These are phyloP conservation scores for Cyprinodon diabolis DNA, from an alignment of 2,797 vertebrate species.

Conservation along the genomic window DNA sequence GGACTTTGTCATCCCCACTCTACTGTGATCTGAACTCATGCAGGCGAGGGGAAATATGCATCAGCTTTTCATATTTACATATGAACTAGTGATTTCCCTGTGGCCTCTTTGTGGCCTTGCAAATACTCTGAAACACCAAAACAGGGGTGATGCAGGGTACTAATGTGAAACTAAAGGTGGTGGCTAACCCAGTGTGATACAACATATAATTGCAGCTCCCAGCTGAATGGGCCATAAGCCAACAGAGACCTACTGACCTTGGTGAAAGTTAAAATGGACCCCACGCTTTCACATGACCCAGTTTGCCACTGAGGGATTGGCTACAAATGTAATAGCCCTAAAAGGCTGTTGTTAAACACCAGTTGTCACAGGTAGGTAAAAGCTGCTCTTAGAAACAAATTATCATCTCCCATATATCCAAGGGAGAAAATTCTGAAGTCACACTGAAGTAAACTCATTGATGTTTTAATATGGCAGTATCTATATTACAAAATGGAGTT, in stretches of 20 bases:
- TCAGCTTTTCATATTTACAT: conserved; percentile 74
- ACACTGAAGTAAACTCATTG: conserved; percentile 5
- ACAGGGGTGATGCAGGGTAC: conserved; percentile 59
- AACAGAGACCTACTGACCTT: conserved; percentile 75
- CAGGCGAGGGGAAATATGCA: conserved; percentile 72
- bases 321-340: conserved; percentile 42
- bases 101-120: conserved; percentile 63
- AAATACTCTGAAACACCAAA: conserved; percentile 49
- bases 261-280: conserved; percentile 46
- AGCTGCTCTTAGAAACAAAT: conserved; percentile 15
- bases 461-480: conserved; percentile 24
- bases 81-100: conserved; percentile 69
- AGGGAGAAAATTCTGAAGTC: conserved; percentile 11
- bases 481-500: conserved; percentile 17
- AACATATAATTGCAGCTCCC: conserved; percentile 74
- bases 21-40: conserved; percentile 18
- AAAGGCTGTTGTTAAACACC: conserved; percentile 39
- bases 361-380: conserved; percentile 13
- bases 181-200: conserved; percentile 73
- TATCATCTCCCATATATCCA: conserved; percentile 24
- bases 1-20: conserved; percentile 30
- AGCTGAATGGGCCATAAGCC: conserved; percentile 69
- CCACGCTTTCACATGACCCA: conserved; percentile 55
- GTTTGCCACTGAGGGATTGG: conserved; percentile 50
- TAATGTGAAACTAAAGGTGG: conserved; percentile 62